phyloP scores from a whole-genome alignment of 2,797 vertebrate genomes.

The Danio kyathit region DNA sequence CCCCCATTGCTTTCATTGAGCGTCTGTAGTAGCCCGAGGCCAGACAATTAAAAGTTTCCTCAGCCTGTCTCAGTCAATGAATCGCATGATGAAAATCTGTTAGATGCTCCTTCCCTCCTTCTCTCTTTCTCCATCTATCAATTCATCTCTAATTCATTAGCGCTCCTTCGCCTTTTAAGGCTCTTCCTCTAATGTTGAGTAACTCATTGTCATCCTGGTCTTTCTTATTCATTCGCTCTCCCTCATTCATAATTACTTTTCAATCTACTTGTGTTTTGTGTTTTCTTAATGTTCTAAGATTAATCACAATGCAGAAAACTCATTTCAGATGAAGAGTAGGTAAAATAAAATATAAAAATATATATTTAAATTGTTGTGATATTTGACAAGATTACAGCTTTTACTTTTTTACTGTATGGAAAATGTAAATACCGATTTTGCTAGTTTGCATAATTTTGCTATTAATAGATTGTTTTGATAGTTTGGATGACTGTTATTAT shows the following conservation, averaged over 20 bases:
- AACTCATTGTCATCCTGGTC: neutral
- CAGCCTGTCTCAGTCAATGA: constrained; percentile 75
- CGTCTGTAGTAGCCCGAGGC: constrained; percentile 60
- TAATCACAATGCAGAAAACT: too few species aligned
- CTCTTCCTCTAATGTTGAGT: neutral
- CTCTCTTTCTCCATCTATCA: constrained; percentile 12
- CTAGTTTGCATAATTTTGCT: too few species aligned
- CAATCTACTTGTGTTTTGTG: neutral
- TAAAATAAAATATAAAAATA: too few species aligned
- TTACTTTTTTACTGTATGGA: too few species aligned
- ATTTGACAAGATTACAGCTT: too few species aligned
- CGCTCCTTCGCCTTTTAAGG: constrained; percentile 4
- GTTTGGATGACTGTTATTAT: too few species aligned
- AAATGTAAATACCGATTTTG: too few species aligned
- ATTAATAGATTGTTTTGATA: too few species aligned
- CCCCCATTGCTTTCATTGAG: constrained; percentile 44
- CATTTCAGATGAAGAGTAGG: too few species aligned
- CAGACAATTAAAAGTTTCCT: constrained; percentile 78
- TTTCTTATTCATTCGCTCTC: neutral
- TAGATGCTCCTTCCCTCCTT: constrained; percentile 43
- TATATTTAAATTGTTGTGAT: too few species aligned
- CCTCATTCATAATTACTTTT: neutral
- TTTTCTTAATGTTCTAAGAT: neutral
- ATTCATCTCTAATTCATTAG: constrained; percentile 26
- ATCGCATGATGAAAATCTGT: constrained; percentile 76